Evolutionary conservation across 2,113 vertebrate genomes (phyloP).

Genomic region (Sturnira hondurensis): DNA sequence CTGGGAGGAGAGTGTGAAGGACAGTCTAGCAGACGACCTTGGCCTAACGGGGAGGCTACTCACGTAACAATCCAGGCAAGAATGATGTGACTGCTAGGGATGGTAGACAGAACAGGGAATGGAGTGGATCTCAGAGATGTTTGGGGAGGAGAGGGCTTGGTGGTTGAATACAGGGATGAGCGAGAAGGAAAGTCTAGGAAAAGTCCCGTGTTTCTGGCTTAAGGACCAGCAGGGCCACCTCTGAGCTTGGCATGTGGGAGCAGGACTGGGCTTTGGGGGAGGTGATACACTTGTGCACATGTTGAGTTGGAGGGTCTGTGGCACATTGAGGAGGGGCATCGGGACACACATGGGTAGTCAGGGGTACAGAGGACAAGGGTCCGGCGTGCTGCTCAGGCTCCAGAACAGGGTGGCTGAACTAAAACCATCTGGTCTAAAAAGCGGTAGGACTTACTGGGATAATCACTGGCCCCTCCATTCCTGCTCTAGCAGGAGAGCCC

Average conservation of each 20-base stretch:
- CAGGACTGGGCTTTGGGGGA: neutral
- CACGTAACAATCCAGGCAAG: neutral
- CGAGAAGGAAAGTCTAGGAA: neutral
- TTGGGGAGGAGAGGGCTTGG: too few relatives aligned
- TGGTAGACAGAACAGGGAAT: neutral
- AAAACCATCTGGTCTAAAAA: neutral
- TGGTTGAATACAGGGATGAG: neutral
- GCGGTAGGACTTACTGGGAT: too few relatives aligned
- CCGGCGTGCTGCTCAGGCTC: neutral
- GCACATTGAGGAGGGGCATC: rapidly evolving
- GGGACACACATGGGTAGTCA: neutral
- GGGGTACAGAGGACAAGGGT: too few relatives aligned
- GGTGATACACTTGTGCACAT: neutral
- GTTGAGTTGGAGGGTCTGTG: neutral
- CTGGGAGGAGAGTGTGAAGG: too few relatives aligned
- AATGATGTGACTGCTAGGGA: neutral
- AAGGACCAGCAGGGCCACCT: neutral
- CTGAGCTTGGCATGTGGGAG: neutral
- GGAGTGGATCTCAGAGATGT: neutral
- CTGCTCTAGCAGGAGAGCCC: neutral
- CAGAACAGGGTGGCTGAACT: neutral
- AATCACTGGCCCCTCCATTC: too few relatives aligned
- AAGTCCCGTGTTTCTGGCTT: neutral
- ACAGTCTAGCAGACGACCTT: neutral
- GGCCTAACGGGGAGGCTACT: neutral